A percentile compares a stretch with the other conserved stretches of the same genome.
Evolutionary conservation across 1,140 invertebrate genomes (phyloP).

Genomic region (Nymphalis io): DNA sequence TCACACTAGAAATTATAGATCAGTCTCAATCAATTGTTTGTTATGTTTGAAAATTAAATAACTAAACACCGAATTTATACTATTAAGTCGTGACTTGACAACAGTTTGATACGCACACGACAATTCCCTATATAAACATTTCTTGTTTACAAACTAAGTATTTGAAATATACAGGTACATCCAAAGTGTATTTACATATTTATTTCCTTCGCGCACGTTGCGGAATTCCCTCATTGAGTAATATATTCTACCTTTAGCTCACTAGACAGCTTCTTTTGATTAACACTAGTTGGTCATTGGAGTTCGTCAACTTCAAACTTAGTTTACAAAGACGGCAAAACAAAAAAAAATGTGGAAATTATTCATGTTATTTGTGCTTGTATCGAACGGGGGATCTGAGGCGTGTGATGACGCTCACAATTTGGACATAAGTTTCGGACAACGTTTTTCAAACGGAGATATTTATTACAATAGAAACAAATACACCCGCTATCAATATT

Average conservation of each 20-base stretch:
- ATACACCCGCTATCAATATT: conserved; percentile 47
- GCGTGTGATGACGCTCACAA: conserved; percentile 33
- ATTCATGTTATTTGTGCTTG: conserved; percentile 21
- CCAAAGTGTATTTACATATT: conserved; percentile 20
- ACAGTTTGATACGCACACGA: too few relatives aligned
- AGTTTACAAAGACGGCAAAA: too few relatives aligned
- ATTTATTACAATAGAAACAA: conserved; percentile 39
- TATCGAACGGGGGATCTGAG: conserved; percentile 22
- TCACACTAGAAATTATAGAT: too few relatives aligned
- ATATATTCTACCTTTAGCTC: conserved; percentile 4
- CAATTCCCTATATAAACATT: too few relatives aligned
- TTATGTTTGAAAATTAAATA: too few relatives aligned
- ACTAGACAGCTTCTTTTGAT: neutral
- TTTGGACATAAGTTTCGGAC: conserved; percentile 49
- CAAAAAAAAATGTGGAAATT: conserved; percentile 33
- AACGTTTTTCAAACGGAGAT: conserved; percentile 33
- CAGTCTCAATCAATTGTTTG: too few relatives aligned
- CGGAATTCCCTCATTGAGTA: conserved; percentile 46
- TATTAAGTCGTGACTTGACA: too few relatives aligned
- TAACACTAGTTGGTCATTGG: too few relatives aligned
- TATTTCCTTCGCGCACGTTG: neutral
- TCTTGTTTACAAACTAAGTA: too few relatives aligned
- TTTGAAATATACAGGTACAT: neutral
- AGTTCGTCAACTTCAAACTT: too few relatives aligned
- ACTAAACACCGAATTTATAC: too few relatives aligned